Conservation (phyloP, 2,888 invertebrate species). For the Hydropsyche betteni region DNA sequence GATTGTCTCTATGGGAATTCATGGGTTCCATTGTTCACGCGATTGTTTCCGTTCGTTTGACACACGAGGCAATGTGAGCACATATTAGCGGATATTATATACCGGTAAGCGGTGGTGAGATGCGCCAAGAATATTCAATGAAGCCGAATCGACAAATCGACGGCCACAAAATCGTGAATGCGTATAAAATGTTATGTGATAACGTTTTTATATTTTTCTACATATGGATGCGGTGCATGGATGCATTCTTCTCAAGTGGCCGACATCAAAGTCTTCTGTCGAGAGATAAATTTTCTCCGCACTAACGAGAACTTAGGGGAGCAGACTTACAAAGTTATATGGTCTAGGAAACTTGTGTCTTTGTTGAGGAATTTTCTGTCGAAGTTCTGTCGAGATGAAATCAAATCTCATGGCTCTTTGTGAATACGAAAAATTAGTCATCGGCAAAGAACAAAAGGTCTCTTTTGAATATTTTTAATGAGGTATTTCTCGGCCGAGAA, state of each 20-base stretch:
- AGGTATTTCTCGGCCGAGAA: not conserved
- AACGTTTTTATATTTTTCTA: too few relatives aligned
- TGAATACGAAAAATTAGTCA: not conserved
- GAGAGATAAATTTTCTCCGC: conserved; percentile 34
- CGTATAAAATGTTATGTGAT: too few relatives aligned
- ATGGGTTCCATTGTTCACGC: not conserved
- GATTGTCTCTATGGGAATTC: not conserved
- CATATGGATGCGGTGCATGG: too few relatives aligned
- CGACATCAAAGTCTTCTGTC: conserved; percentile 35
- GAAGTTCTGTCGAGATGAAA: too few relatives aligned
- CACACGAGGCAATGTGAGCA: conserved; percentile 2
- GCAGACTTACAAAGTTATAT: not conserved
- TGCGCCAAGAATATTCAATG: conserved; percentile 9
- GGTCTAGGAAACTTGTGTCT: too few relatives aligned
- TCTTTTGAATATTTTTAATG: conserved; percentile 12
- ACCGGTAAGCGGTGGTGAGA: conserved; percentile 5
- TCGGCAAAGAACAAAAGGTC: not conserved
- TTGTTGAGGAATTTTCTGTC: too few relatives aligned
- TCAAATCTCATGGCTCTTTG: too few relatives aligned
- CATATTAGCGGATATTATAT: conserved; percentile 20
- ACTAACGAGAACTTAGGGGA: conserved; percentile 15
- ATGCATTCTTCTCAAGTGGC: not conserved
- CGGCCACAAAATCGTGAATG: not conserved
- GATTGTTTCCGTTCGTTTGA: conserved; percentile 17
- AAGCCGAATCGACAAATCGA: not conserved